phyloP scores from a whole-genome alignment of 1,140 invertebrate species.

The Panonychus citri region DNA sequence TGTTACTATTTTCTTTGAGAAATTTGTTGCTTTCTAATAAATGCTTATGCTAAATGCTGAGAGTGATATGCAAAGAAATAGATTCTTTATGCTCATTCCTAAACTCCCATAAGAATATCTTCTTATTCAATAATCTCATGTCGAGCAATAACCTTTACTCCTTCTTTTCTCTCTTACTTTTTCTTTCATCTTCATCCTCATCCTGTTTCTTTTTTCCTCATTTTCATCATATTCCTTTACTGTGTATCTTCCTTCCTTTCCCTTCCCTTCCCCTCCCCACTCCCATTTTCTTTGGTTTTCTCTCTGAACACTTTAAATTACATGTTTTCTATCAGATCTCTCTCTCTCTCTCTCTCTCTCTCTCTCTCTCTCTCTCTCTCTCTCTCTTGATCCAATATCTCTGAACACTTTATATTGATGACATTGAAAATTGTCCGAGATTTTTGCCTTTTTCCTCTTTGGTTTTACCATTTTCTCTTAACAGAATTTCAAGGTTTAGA shows the following conservation, averaged over 20 bases:
- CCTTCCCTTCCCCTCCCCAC: not conserved
- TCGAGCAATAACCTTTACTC: no score
- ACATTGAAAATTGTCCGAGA: no score
- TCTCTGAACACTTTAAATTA: not conserved
- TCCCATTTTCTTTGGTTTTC: not conserved
- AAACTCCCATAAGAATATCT: no score
- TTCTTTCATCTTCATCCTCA: not conserved
- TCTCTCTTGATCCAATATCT: not conserved
- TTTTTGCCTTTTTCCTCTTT: no score
- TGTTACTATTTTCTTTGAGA: no score
- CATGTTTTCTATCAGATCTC: not conserved
- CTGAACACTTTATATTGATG: not conserved
- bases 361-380: not conserved
- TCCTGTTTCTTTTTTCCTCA: not conserved
- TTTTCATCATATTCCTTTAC: not conserved
- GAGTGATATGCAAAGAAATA: no score
- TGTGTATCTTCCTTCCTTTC: not conserved
- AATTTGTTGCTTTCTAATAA: no score
- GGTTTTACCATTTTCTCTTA: no score
- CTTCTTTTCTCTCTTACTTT: not conserved
- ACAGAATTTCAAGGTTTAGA: no score
- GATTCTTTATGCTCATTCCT: no score
- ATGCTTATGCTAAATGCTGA: no score
- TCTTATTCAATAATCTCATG: no score
- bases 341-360: not conserved